These are phyloP conservation scores for Noctilio leporinus DNA, from an alignment of 2,113 vertebrate genomes.

Conservation along the genomic window DNA sequence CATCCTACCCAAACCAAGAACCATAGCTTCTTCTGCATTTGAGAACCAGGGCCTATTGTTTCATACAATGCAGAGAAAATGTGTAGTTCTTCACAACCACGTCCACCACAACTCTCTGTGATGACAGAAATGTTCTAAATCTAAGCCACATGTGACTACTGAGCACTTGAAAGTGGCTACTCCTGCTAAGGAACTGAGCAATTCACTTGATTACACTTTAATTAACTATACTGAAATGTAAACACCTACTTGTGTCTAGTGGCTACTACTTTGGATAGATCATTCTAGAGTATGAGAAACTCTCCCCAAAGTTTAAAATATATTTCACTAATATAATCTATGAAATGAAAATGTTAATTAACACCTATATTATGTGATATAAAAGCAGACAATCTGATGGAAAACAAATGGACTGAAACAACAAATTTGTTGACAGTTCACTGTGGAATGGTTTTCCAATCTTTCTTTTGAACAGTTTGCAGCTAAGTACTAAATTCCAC, in stretches of 20 bases:
- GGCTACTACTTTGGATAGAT: background rate
- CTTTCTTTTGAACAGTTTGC: background rate
- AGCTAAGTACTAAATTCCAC: background rate
- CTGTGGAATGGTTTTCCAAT: background rate
- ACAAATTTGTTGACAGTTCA: background rate
- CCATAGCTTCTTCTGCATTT: background rate
- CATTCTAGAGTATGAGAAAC: background rate
- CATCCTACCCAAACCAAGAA: too few species aligned
- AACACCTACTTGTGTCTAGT: background rate
- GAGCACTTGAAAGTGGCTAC: accelerated
- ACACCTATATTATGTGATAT: background rate
- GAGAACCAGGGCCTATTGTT: background rate
- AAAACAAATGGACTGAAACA: background rate
- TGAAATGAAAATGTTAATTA: background rate
- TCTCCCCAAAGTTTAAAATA: background rate
- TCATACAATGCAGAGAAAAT: background rate
- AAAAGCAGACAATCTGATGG: background rate
- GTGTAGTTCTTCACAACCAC: background rate
- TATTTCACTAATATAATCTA: background rate
- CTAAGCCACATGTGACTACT: background rate
- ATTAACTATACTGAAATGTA: background rate
- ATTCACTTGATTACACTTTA: background rate
- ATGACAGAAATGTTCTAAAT: background rate
- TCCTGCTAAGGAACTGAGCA: too few species aligned
- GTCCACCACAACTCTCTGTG: background rate